Conservation (phyloP, 2,113 vertebrate species). For the Psammodynastes pulverulentus region DNA sequence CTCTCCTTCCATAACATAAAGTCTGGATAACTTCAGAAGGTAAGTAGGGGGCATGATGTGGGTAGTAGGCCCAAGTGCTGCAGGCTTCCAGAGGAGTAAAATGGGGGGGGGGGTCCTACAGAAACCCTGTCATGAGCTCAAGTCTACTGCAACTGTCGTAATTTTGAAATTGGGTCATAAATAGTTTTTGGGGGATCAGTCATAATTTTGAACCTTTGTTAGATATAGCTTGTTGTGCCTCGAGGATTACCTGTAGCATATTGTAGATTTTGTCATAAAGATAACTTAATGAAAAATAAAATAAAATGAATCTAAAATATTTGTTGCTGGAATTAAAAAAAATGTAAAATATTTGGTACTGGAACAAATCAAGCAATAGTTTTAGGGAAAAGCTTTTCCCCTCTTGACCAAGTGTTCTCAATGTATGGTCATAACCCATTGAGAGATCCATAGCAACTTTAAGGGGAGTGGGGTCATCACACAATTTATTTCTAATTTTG, state of each 20-base stretch:
- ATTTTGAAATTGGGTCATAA: not conserved
- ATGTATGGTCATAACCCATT: not conserved
- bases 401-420: not conserved
- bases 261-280: not conserved
- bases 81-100: not conserved
- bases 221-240: not conserved
- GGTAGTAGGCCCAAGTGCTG: not conserved
- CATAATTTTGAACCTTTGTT: not conserved
- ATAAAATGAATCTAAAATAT: not conserved
- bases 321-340: not conserved
- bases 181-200: not conserved
- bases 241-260: not conserved
- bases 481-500: not conserved
- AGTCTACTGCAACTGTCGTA: not conserved
- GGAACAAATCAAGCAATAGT: not conserved
- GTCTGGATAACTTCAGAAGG: not conserved
- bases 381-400: not conserved
- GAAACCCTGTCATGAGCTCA: not conserved
- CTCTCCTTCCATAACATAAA: not conserved
- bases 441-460: not conserved
- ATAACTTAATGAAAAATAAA: not conserved
- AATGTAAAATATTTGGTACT: not conserved
- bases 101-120: not conserved
- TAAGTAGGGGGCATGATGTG: not conserved
- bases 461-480: not conserved